Evolutionary conservation across 2,888 invertebrate species (phyloP).

Genomic region (Ditula angustiorana): DNA sequence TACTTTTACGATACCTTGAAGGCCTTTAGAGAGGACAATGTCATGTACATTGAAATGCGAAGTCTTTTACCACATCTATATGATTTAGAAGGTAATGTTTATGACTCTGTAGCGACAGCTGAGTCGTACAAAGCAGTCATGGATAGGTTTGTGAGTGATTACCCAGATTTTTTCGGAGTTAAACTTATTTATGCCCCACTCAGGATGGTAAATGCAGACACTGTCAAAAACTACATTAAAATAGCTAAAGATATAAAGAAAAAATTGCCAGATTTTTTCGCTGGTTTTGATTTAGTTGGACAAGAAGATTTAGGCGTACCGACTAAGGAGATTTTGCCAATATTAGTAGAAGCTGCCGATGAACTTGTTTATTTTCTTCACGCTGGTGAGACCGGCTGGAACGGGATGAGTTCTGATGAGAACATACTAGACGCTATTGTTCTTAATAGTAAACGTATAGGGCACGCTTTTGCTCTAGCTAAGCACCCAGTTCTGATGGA

Average conservation of each 20-base stretch:
- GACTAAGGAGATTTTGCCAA: constrained; percentile 83
- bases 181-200: constrained; percentile 89
- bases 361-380: constrained; percentile 90
- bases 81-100: constrained; percentile 87
- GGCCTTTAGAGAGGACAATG: constrained; percentile 88
- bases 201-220: constrained; percentile 71
- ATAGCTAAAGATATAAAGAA: constrained; percentile 74
- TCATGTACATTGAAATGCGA: constrained; percentile 89
- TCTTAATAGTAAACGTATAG: constrained; percentile 90
- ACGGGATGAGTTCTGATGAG: constrained; percentile 87
- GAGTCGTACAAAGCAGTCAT: constrained; percentile 82
- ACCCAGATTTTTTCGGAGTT: constrained; percentile 88
- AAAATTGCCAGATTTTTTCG: constrained; percentile 88
- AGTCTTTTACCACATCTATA: constrained; percentile 87
- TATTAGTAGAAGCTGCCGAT: constrained; percentile 76
- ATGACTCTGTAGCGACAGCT: constrained; percentile 82
- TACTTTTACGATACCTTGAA: constrained; percentile 88
- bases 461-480: constrained; percentile 90
- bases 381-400: constrained; percentile 93
- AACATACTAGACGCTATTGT: constrained; percentile 91
- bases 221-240: constrained; percentile 77
- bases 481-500: constrained; percentile 90
- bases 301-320: constrained; percentile 91
- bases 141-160: constrained; percentile 83
- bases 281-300: constrained; percentile 93